phyloP scores from a whole-genome alignment of 1,140 invertebrate genomes.

The Eufriesea mexicana region DNA sequence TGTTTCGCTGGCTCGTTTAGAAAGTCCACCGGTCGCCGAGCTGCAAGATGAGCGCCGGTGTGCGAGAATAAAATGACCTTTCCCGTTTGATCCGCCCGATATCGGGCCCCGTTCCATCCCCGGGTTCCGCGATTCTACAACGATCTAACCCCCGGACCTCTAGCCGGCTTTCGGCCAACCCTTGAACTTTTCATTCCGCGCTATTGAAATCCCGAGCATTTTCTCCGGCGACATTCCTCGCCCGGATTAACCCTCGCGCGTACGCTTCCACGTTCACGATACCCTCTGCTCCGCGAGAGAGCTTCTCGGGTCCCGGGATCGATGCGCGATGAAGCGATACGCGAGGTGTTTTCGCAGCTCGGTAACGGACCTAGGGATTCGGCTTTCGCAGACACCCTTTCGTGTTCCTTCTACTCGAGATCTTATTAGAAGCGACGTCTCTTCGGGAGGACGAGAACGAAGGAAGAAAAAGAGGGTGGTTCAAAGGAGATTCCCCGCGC shows the following conservation, averaged over 20 bases:
- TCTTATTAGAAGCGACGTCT: neutral
- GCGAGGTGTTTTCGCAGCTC: no score
- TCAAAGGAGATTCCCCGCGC: no score
- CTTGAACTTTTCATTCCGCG: neutral
- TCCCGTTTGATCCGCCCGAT: slow-evolving; percentile 36
- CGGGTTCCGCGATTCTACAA: slow-evolving; percentile 3
- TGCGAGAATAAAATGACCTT: slow-evolving; percentile 52
- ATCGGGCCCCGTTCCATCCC: slow-evolving; percentile 9
- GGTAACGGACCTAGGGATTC: no score
- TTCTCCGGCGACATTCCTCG: neutral
- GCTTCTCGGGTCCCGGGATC: neutral
- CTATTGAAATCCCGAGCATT: neutral
- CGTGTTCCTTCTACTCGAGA: neutral
- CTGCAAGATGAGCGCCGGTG: slow-evolving; percentile 33
- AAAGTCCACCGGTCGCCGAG: slow-evolving; percentile 47
- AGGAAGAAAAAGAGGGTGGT: neutral
- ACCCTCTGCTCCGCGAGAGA: neutral
- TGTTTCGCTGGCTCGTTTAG: slow-evolving; percentile 39
- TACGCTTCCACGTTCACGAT: neutral
- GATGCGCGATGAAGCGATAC: neutral
- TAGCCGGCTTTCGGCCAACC: neutral
- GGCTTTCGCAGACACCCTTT: no score
- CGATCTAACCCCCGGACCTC: neutral
- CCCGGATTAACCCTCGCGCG: neutral
- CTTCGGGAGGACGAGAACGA: neutral